Evolutionary conservation across 2,797 vertebrate species (phyloP).

Genomic region (Thripadectes ignobilis): DNA sequence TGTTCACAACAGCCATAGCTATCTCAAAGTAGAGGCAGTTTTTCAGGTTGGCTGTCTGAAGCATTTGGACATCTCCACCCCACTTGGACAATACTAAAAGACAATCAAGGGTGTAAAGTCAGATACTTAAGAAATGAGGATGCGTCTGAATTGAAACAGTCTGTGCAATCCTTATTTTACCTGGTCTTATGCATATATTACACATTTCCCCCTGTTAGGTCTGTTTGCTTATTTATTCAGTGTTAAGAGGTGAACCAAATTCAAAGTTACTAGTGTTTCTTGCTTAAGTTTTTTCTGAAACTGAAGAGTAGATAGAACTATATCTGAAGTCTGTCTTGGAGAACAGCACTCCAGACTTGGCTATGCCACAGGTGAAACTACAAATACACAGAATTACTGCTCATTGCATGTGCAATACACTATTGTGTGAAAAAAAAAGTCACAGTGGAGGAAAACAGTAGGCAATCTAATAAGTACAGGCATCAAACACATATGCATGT

Average conservation of each 20-base stretch:
- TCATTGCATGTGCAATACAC: neutral
- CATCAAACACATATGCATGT: neutral
- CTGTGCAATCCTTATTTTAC: neutral
- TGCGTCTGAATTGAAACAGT: neutral
- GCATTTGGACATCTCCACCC: neutral
- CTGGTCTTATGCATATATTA: neutral
- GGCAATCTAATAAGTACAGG: rapidly evolving
- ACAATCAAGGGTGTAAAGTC: neutral
- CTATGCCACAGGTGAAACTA: neutral
- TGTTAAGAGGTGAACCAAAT: neutral
- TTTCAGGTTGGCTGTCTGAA: neutral
- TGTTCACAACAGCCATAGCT: neutral
- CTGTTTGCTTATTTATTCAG: neutral
- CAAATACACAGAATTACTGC: neutral
- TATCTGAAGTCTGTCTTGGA: neutral
- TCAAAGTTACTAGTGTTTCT: neutral
- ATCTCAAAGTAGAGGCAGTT: neutral
- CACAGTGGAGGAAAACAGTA: neutral
- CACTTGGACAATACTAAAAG: neutral
- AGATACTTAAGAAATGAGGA: neutral
- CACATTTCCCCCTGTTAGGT: neutral
- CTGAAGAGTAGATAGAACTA: neutral
- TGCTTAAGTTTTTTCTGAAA: neutral
- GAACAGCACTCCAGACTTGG: neutral
- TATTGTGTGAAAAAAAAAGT: neutral